Percentiles rank a stretch among this genome's conserved stretches.
These are phyloP conservation scores for Polylopha cassiicola DNA, from an alignment of 2,888 invertebrate genomes.

Conservation along the genomic window DNA sequence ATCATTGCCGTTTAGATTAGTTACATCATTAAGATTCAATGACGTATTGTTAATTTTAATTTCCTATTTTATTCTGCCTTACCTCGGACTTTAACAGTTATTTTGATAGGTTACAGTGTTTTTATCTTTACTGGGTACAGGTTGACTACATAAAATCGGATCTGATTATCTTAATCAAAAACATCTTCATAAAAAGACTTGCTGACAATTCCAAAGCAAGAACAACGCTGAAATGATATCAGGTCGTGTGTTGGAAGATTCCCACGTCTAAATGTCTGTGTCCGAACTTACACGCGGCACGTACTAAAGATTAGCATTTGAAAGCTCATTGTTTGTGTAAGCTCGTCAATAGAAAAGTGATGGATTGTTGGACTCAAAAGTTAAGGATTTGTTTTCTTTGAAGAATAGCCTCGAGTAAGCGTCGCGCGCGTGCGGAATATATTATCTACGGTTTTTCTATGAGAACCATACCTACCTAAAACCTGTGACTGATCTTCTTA, in stretches of 20 bases:
- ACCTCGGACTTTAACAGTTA: too few relatives aligned
- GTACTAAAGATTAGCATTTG: slow-evolving; percentile 71
- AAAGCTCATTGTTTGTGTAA: slow-evolving; percentile 72
- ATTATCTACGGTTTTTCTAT: slow-evolving; percentile 45
- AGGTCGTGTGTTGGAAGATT: slow-evolving; percentile 43
- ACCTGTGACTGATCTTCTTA: slow-evolving; percentile 3
- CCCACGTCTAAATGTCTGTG: slow-evolving; percentile 48
- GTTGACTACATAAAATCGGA: too few relatives aligned
- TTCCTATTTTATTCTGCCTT: too few relatives aligned
- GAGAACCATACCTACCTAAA: slow-evolving; percentile 29
- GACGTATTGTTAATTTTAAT: too few relatives aligned
- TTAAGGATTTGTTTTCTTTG: slow-evolving; percentile 70
- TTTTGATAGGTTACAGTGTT: too few relatives aligned
- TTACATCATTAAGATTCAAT: too few relatives aligned
- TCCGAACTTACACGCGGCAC: slow-evolving; percentile 67
- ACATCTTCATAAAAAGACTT: too few relatives aligned
- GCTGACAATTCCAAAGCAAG: too few relatives aligned
- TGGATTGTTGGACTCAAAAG: slow-evolving; percentile 64
- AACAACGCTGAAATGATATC: too few relatives aligned
- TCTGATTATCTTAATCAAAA: too few relatives aligned
- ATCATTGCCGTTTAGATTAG: too few relatives aligned
- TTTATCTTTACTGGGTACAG: too few relatives aligned
- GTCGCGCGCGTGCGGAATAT: slow-evolving; percentile 64
- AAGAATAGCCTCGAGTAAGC: slow-evolving; percentile 66
- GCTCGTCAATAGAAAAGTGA: slow-evolving; percentile 72